Evolutionary conservation across 2,797 vertebrate species (phyloP).

Genomic region (Pipistrellus kuhlii): DNA sequence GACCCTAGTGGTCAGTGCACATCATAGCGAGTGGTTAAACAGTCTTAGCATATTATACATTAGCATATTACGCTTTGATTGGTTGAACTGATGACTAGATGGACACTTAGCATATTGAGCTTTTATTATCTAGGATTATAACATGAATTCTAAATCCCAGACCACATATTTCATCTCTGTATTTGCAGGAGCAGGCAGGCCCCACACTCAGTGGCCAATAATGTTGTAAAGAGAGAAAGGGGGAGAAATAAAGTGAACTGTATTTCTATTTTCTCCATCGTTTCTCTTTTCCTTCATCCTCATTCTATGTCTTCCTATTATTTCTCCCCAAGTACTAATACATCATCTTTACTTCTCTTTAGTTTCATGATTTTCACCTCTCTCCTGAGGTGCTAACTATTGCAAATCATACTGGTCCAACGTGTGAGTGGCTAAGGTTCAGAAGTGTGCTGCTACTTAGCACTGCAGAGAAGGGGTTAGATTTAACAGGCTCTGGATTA

Average conservation of each 20-base stretch:
- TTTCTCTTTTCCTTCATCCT: slow-evolving; percentile 44
- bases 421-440: not conserved
- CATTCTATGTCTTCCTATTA: slow-evolving; percentile 37
- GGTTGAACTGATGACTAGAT: no score
- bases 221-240: not conserved
- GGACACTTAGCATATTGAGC: no score
- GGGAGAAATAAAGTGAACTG: not conserved
- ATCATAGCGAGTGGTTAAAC: no score
- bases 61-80: no score
- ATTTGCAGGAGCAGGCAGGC: not conserved
- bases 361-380: not conserved
- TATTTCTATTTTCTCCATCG: not conserved
- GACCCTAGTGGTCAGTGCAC: no score
- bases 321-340: slow-evolving; percentile 50
- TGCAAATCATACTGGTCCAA: not conserved
- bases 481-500: not conserved
- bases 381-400: not conserved
- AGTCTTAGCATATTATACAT: no score
- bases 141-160: not conserved
- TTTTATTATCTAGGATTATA: not conserved
- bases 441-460: not conserved
- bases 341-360: slow-evolving; percentile 22
- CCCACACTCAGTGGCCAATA: not conserved
- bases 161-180: not conserved
- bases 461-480: not conserved